phyloP scores from a whole-genome alignment of 2,797 vertebrate species.

The Leptodactylus fallax region DNA sequence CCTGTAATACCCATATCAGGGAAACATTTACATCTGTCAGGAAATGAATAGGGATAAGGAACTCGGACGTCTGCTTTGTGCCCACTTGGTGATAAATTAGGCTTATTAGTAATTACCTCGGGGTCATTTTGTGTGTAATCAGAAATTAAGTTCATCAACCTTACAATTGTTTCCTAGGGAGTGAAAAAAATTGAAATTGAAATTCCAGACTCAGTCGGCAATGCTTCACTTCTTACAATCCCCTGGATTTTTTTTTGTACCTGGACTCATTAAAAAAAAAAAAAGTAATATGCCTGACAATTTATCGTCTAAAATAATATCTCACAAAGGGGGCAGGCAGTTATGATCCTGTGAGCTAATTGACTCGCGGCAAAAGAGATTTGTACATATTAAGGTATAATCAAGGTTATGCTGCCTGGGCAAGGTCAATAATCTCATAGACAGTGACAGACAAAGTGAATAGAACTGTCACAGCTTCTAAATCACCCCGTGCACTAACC shows the following conservation, averaged over 20 bases:
- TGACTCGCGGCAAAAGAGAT: constrained; percentile 61
- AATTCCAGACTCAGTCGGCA: constrained; percentile 67
- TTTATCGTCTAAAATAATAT: constrained; percentile 65
- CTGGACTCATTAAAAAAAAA: constrained; percentile 59
- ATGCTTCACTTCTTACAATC: constrained; percentile 49
- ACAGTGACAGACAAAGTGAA: constrained; percentile 55
- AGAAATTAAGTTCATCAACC: constrained; percentile 62
- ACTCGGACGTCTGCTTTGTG: constrained; percentile 44
- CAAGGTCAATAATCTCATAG: constrained; percentile 61
- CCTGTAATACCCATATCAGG: constrained; percentile 21
- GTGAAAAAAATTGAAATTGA: constrained; percentile 60
- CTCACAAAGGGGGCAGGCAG: constrained; percentile 63
- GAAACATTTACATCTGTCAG: constrained; percentile 54
- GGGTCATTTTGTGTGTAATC: constrained; percentile 63
- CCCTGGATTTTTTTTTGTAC: constrained; percentile 23
- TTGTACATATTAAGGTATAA: constrained; percentile 65
- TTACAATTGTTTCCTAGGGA: constrained; percentile 66
- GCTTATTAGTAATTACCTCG: constrained; percentile 65
- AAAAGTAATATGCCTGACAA: constrained; percentile 48
- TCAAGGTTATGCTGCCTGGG: constrained; percentile 57
- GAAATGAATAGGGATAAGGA: constrained; percentile 40
- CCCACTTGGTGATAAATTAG: constrained; percentile 67
- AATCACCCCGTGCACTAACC: constrained; percentile 42
- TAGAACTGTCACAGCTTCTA: constrained; percentile 53
- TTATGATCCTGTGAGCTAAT: constrained; percentile 59